Conservation (phyloP, 1,140 invertebrate genomes). For the Neotoxoptera formosana region DNA sequence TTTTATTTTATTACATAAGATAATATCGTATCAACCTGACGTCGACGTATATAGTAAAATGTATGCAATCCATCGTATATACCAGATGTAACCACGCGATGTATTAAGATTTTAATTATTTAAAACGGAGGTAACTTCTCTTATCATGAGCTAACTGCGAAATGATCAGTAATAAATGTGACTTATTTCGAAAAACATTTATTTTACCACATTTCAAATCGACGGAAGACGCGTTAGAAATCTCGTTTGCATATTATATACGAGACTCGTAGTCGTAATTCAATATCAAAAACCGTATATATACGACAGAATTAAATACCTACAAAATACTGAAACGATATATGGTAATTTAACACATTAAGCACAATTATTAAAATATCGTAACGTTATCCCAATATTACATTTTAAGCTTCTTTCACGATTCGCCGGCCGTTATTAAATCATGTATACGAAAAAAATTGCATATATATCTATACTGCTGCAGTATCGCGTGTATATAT, state of each 20-base stretch:
- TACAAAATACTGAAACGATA: background rate
- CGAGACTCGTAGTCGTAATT: background rate
- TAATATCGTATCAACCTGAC: background rate
- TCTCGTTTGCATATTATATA: background rate
- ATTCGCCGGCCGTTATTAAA: background rate
- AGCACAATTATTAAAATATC: background rate
- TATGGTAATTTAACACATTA: background rate
- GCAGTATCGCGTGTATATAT: no score
- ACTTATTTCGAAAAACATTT: background rate
- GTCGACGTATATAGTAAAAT: background rate
- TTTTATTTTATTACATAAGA: background rate
- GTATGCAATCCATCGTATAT: background rate
- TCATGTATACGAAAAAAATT: no score
- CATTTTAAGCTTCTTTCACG: background rate
- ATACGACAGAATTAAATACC: background rate
- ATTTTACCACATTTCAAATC: background rate
- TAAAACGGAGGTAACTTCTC: background rate
- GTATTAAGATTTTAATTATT: background rate
- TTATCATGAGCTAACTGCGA: background rate
- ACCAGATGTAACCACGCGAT: background rate
- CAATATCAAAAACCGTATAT: background rate
- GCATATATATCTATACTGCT: no score
- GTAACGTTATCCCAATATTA: background rate
- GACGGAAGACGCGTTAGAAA: no score
- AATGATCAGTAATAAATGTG: background rate